Percentiles rank a stretch among this genome's conserved stretches.
phyloP scores from a whole-genome alignment of 2,113 vertebrate genomes.

The Capreolus pygargus region DNA sequence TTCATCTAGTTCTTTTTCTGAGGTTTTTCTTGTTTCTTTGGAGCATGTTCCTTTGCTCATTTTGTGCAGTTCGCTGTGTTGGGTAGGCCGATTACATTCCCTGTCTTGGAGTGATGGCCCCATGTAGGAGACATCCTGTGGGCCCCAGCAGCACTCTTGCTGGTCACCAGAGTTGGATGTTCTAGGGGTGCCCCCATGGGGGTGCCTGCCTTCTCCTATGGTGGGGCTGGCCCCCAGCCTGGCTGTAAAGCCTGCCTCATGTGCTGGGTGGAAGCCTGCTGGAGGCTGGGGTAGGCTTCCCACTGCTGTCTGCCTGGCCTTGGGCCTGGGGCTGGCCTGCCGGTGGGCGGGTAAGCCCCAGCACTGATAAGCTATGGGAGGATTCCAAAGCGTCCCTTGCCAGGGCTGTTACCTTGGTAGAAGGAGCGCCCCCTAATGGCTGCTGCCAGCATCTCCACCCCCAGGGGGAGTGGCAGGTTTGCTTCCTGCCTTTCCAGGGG shows the following conservation, averaged over 20 bases:
- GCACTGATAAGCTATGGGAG: background rate
- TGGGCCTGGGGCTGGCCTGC: background rate
- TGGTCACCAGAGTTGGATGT: background rate
- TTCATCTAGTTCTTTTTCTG: background rate
- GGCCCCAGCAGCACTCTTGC: background rate
- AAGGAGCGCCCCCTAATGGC: background rate
- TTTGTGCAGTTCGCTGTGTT: background rate
- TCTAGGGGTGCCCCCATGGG: background rate
- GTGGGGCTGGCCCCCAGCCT: background rate
- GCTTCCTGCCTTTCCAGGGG: background rate
- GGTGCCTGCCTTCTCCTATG: background rate
- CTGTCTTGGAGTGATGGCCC: background rate
- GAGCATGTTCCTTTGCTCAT: background rate
- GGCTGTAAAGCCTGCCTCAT: background rate
- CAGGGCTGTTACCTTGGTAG: background rate
- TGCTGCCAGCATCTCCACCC: background rate
- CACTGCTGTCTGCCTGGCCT: background rate
- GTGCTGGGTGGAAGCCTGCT: background rate
- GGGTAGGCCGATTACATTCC: background rate
- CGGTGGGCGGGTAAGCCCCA: background rate
- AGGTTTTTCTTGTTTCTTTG: background rate
- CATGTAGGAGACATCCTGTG: background rate
- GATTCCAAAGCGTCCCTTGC: background rate
- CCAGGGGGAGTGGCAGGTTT: background rate
- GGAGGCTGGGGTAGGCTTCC: background rate